A percentile compares a stretch with the other conserved stretches of the same genome.
phyloP scores from a whole-genome alignment of 2,797 vertebrate genomes.

The Notolabrus celidotus region DNA sequence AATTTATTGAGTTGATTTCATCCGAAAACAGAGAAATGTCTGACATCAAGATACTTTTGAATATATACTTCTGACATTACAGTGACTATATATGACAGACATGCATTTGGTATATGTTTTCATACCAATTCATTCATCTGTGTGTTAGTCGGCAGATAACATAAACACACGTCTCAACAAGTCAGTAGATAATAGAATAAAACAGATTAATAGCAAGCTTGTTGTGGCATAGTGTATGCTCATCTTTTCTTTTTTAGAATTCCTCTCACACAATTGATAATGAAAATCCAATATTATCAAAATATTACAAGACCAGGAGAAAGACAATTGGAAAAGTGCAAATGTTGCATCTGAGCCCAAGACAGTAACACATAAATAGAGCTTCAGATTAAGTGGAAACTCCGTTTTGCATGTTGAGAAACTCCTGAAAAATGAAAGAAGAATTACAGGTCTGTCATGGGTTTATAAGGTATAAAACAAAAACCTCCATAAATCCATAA shows the following conservation, averaged over 20 bases:
- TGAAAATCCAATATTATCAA: slow-evolving; percentile 45
- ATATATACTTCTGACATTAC: background rate
- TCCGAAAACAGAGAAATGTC: background rate
- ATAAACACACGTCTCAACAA: background rate
- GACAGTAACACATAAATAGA: slow-evolving; percentile 28
- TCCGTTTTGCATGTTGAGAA: slow-evolving; percentile 61
- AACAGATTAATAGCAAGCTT: background rate
- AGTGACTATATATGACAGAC: background rate
- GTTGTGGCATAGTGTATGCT: background rate
- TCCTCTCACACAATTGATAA: background rate
- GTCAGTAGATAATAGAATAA: background rate
- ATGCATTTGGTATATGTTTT: background rate
- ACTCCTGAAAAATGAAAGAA: slow-evolving; percentile 62
- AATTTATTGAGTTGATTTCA: background rate
- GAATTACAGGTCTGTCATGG: background rate
- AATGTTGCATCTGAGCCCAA: slow-evolving; percentile 47
- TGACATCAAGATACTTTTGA: background rate
- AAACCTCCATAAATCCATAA: background rate
- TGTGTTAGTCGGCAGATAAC: background rate
- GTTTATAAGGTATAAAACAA: background rate
- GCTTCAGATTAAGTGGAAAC: slow-evolving; percentile 19
- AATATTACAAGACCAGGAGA: slow-evolving; percentile 24
- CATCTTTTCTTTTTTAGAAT: slow-evolving; percentile 12
- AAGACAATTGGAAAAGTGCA: slow-evolving; percentile 49
- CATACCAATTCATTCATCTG: background rate